phyloP scores from a whole-genome alignment of 2,113 vertebrate species.

The Corythornis vintsioides region DNA sequence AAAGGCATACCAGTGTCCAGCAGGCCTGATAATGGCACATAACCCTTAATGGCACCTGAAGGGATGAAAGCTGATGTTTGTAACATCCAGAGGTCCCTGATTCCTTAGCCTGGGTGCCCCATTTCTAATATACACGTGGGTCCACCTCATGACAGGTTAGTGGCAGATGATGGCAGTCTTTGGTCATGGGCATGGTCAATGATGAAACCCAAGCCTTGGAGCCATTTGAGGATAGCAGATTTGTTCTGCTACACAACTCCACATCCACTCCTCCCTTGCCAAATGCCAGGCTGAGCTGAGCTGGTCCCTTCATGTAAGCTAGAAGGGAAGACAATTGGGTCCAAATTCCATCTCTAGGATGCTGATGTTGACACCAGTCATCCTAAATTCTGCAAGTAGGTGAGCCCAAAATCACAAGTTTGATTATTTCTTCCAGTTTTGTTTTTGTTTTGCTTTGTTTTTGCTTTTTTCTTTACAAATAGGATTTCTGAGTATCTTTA shows the following conservation, averaged over 20 bases:
- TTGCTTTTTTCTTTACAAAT: neutral
- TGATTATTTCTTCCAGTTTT: neutral
- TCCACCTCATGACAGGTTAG: neutral
- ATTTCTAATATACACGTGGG: accelerated
- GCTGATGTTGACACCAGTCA: neutral
- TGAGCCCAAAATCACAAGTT: neutral
- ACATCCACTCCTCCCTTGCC: no score
- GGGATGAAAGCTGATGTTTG: neutral
- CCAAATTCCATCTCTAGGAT: neutral
- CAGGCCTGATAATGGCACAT: neutral
- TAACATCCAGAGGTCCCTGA: neutral
- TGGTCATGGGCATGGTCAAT: neutral
- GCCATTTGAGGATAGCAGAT: neutral
- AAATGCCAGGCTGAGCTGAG: neutral
- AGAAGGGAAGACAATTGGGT: neutral
- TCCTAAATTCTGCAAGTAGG: neutral
- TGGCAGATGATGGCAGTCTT: neutral
- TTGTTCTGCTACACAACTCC: neutral
- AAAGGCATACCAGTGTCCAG: neutral
- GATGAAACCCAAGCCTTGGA: neutral
- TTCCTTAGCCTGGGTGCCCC: neutral
- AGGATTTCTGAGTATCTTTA: neutral
- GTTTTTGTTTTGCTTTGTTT: no score
- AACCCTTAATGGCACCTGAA: neutral
- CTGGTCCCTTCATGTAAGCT: neutral